These are phyloP conservation scores for Plotosus lineatus DNA, from an alignment of 2,113 vertebrate genomes.

Conservation along the genomic window DNA sequence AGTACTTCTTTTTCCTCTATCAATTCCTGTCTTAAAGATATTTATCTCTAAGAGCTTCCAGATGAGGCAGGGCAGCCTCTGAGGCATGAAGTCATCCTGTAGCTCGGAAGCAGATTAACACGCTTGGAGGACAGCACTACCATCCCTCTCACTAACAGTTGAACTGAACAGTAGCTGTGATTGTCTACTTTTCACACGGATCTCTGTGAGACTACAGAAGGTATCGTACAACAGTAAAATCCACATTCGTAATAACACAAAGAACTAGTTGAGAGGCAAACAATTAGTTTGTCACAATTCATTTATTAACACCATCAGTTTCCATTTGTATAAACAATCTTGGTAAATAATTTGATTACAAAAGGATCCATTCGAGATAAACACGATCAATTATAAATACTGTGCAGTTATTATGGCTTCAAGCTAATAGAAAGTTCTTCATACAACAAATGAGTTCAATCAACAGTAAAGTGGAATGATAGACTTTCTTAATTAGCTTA, in stretches of 20 bases:
- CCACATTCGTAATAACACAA: not conserved
- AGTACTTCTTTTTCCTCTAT: too few relatives aligned
- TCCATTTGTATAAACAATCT: conserved; percentile 25
- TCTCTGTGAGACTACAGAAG: not conserved
- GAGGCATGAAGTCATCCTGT: not conserved
- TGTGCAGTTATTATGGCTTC: conserved; percentile 21
- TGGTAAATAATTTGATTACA: not conserved
- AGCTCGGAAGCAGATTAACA: not conserved
- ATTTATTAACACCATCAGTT: conserved; percentile 14
- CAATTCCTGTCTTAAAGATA: too few relatives aligned
- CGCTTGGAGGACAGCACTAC: not conserved
- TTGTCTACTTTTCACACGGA: not conserved
- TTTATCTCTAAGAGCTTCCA: not conserved
- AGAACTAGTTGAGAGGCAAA: not conserved
- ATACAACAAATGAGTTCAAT: too few relatives aligned
- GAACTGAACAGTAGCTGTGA: not conserved
- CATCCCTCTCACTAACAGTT: not conserved
- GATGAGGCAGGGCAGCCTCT: not conserved
- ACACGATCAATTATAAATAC: conserved; percentile 35
- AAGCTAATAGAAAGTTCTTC: not conserved
- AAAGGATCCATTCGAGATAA: not conserved
- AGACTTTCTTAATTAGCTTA: not conserved
- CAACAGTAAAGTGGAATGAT: not conserved
- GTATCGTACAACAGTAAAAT: not conserved
- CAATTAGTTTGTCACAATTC: not conserved